Percentiles rank a stretch among this genome's conserved stretches.
Conservation (phyloP, 35 echinoderm and acorn worm genomes). For the Heliocidaris tuberculata region DNA sequence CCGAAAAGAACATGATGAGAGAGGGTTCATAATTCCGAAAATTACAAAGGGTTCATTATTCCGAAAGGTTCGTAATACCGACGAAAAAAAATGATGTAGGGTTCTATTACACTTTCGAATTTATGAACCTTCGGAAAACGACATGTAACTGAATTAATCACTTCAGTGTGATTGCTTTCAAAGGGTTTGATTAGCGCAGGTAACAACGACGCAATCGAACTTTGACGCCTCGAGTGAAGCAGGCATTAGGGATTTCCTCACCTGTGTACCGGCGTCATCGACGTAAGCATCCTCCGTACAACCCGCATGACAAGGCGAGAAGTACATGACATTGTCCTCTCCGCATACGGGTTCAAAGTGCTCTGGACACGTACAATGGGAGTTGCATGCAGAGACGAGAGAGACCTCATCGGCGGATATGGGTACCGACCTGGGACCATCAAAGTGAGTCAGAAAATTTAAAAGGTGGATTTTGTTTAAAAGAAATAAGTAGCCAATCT, state of each 20-base stretch:
- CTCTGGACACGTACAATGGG: constrained; percentile 63
- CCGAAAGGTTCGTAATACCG: too few relatives aligned
- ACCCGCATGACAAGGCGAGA: constrained; percentile 89
- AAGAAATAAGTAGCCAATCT: neutral
- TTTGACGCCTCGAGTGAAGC: too few relatives aligned
- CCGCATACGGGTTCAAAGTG: constrained; percentile 92
- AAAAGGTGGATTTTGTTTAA: neutral
- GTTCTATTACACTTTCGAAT: too few relatives aligned
- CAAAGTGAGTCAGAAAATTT: neutral
- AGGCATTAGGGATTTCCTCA: neutral
- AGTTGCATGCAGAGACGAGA: constrained; percentile 60
- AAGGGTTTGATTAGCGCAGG: too few relatives aligned
- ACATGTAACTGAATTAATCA: too few relatives aligned
- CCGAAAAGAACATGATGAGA: too few relatives aligned
- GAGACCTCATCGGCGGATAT: neutral
- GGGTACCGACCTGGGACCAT: neutral
- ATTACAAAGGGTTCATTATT: too few relatives aligned
- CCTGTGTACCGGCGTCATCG: constrained; percentile 28
- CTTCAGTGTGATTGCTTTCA: too few relatives aligned
- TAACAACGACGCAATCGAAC: too few relatives aligned
- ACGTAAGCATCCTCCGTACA: constrained; percentile 48
- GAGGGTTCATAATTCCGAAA: too few relatives aligned
- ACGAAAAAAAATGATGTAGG: too few relatives aligned
- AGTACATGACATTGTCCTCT: constrained; percentile 88
- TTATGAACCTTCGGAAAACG: too few relatives aligned